Evolutionary conservation across 2,888 invertebrate species (phyloP).

Genomic region (Nesidiocoris tenuis): DNA sequence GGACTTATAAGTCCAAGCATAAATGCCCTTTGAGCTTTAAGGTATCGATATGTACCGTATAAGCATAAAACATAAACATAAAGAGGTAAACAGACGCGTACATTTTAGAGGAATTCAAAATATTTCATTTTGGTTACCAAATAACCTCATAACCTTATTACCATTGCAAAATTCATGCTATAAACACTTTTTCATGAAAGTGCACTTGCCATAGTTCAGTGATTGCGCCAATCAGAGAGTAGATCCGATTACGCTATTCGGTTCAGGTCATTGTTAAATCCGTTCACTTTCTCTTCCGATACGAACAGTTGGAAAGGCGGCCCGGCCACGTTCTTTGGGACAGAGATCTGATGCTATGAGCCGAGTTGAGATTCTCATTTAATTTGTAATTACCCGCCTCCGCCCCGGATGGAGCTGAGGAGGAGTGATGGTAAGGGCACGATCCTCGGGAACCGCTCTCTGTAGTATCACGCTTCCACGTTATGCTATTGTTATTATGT

Average conservation of each 20-base stretch:
- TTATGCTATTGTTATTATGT: background rate
- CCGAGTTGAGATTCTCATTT: constrained; percentile 26
- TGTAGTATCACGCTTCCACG: background rate
- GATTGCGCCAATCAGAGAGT: background rate
- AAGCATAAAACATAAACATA: no score
- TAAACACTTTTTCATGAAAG: no score
- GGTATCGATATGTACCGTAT: no score
- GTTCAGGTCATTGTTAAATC: background rate
- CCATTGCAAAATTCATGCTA: no score
- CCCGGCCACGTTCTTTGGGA: constrained; percentile 23
- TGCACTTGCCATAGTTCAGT: no score
- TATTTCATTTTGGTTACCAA: no score
- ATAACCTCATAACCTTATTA: no score
- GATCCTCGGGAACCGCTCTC: background rate
- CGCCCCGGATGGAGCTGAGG: background rate
- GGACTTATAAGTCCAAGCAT: no score
- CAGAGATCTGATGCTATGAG: constrained; percentile 24
- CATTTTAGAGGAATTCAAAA: no score
- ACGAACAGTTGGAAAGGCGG: constrained; percentile 8
- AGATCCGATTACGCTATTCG: background rate
- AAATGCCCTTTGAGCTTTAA: no score
- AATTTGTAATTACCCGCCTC: constrained; percentile 25
- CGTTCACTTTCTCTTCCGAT: constrained; percentile 34
- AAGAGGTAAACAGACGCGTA: no score
- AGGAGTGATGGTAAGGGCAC: background rate